Percentiles rank a stretch among this genome's conserved stretches.
Evolutionary conservation across 2,113 vertebrate species (phyloP).

Genomic region (Athene cunicularia): DNA sequence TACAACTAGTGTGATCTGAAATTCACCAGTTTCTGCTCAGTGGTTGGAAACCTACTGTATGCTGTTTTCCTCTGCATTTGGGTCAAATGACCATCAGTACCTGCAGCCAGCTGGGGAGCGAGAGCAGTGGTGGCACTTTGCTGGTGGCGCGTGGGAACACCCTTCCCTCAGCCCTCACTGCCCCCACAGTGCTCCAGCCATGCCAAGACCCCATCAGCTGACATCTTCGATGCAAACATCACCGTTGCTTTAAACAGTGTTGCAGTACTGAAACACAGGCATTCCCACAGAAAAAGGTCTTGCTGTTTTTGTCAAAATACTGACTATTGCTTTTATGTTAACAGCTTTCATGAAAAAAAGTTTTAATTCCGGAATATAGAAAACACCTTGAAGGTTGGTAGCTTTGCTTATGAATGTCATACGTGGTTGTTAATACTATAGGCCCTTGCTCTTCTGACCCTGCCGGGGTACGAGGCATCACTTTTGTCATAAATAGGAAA

Average conservation of each 20-base stretch:
- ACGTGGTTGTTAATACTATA: neutral
- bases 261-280: neutral
- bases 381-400: neutral
- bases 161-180: neutral
- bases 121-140: neutral
- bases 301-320: neutral
- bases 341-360: neutral
- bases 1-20: neutral
- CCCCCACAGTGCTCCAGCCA: neutral
- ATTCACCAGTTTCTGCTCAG: neutral
- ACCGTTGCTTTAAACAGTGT: neutral
- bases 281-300: neutral
- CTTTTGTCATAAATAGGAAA: conserved; percentile 39
- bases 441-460: neutral
- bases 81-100: neutral
- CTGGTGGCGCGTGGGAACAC: neutral
- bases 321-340: neutral
- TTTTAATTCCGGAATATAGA: neutral
- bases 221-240: neutral
- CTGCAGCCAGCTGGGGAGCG: neutral
- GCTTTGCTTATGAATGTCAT: neutral
- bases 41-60: neutral
- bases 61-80: neutral
- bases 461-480: neutral
- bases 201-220: neutral